Conservation (phyloP, 2,888 invertebrate genomes). For the Sericinus montela region DNA sequence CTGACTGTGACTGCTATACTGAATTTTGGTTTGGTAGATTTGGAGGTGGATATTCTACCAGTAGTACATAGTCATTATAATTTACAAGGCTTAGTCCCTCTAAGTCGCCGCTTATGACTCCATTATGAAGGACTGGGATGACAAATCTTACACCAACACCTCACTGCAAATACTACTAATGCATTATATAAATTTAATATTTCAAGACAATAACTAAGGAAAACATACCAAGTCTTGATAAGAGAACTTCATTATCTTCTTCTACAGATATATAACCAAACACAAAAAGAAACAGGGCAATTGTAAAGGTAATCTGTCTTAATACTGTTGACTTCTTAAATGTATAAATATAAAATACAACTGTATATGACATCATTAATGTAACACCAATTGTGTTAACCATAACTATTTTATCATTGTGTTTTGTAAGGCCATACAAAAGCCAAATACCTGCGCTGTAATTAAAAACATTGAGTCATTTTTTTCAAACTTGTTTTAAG, state of each 20-base stretch:
- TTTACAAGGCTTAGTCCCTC: too few species aligned
- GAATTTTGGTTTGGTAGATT: too few species aligned
- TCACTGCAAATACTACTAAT: too few species aligned
- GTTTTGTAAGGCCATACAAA: constrained; percentile 86
- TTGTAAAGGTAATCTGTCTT: constrained; percentile 79
- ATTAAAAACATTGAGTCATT: neutral
- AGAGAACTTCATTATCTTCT: constrained; percentile 70
- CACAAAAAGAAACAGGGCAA: constrained; percentile 72
- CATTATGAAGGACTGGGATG: too few species aligned
- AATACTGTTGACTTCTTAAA: constrained; percentile 83
- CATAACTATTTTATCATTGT: constrained; percentile 84
- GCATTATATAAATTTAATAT: too few species aligned
- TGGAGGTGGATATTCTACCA: too few species aligned
- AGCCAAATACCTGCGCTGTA: constrained; percentile 88
- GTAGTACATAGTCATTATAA: too few species aligned
- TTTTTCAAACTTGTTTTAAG: too few species aligned
- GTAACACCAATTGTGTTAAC: constrained; percentile 87
- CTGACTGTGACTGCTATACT: too few species aligned
- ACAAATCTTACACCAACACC: too few species aligned
- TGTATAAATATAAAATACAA: constrained; percentile 86
- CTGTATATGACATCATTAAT: constrained; percentile 84
- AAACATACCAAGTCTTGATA: constrained; percentile 81
- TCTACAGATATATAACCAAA: constrained; percentile 80
- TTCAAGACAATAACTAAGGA: neutral
- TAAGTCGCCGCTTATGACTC: too few species aligned